Conservation (phyloP, 2,113 vertebrate genomes). For the Phalacrocorax aristotelis region DNA sequence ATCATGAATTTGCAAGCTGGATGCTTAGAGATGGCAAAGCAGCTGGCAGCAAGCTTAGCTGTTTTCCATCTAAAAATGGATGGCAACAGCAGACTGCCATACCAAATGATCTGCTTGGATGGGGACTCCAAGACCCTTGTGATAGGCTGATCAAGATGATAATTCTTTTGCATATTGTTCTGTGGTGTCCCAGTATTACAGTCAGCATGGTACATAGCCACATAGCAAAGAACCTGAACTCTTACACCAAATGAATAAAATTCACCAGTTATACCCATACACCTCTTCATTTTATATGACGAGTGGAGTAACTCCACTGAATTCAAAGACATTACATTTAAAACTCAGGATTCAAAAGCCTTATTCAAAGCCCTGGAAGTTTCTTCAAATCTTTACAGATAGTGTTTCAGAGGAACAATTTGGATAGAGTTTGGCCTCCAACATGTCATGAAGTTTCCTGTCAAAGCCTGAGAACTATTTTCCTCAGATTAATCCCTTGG, state of each 20-base stretch:
- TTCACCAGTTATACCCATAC: background rate
- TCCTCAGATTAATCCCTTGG: background rate
- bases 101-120: background rate
- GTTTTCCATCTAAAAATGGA: background rate
- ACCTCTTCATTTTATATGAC: background rate
- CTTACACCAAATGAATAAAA: background rate
- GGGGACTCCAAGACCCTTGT: background rate
- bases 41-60: background rate
- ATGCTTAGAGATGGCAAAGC: background rate
- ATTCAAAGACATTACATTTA: background rate
- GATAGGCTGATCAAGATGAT: background rate
- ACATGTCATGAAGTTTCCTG: background rate
- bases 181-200: background rate
- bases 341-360: background rate
- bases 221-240: background rate
- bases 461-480: background rate
- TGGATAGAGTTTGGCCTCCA: background rate
- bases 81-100: background rate
- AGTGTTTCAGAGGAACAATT: background rate
- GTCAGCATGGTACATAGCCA: background rate
- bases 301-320: background rate
- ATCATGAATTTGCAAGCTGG: background rate
- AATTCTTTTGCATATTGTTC: background rate
- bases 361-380: background rate
- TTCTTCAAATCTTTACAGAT: background rate